Base-by-base conservation (phyloP, 2,113 vertebrate species). In the Ameiurus melas region DNA sequence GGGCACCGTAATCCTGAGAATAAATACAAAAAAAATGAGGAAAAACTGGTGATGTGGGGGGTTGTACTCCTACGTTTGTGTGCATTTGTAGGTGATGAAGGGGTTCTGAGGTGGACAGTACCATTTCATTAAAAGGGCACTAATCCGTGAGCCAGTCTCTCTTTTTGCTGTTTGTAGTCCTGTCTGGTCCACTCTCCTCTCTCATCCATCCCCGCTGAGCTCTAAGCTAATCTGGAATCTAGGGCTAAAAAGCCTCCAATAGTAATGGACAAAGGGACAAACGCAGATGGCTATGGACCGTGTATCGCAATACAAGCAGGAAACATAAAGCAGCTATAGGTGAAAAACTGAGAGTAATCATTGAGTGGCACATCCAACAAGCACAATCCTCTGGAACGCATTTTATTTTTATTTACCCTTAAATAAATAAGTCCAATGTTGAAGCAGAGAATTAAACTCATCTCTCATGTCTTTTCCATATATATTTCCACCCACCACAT, bases 1-100 rank as follows among this genome's bases (percentile, higher is more conserved):
- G 90, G 89, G 90, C 89, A 60, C 91, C 89, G 91, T 96, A 96
- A 96, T 96, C 95, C 94, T 84, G 87, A 92, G 95, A 93, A 94
- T 95, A 94, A 95, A 96, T 93, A 93, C 89, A 68, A 92, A 91
- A 90, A 85, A 88, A 89, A 36, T 89, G 91, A 87, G 90, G 88
- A 62, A 36, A 92, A 92, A 92, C 89, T 92, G 89, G 73, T 80
- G 86, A 85, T 88, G 87, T 84, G 71, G 87, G 73, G 62, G 62
- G 81, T 70, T 80, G 87, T 70, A 57, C 43, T 85, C 51, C 51
- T 77, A 68, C 78, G 77, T 87, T 70, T 79, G 83, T 83, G 68
- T 85, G 64, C 75, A 79, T 88, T 33, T 84, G 62, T 88, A 80
- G 68, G 88, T 85, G 75, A 62, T 64, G 36, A 22, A 87, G 87